Percentiles rank a stretch among this genome's conserved stretches.
Evolutionary conservation across 2,888 invertebrate species (phyloP).

Genomic region (Cataglyphis rosenhaueri): DNA sequence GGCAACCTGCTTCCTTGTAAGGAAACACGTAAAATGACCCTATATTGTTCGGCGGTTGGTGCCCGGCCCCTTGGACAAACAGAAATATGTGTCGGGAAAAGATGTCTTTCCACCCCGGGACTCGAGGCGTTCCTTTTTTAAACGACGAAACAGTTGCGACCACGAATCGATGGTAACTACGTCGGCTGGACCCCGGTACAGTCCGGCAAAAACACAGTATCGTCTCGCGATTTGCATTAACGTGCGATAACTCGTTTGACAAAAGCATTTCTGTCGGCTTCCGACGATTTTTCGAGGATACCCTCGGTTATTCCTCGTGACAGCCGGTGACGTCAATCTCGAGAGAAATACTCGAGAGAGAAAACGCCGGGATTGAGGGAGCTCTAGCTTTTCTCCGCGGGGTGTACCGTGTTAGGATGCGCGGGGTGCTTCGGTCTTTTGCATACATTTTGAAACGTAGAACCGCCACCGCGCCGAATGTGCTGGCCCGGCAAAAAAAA

Average conservation of each 20-base stretch:
- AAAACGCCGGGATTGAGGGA: slow-evolving; percentile 34
- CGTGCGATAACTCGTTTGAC: background rate
- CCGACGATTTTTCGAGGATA: slow-evolving; percentile 12
- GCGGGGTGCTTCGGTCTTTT: slow-evolving; percentile 83
- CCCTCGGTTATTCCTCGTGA: slow-evolving; percentile 4
- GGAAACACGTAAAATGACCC: slow-evolving; percentile 76
- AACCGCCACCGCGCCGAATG: slow-evolving; percentile 80
- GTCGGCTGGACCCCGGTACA: slow-evolving; percentile 84
- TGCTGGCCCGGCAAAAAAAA: slow-evolving; percentile 75
- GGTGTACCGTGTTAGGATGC: slow-evolving; percentile 84
- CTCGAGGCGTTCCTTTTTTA: slow-evolving; percentile 83
- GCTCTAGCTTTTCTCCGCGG: slow-evolving; percentile 74
- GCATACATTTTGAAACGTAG: slow-evolving; percentile 84
- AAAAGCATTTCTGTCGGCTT: background rate
- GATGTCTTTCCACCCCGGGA: slow-evolving; percentile 81
- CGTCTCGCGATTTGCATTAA: slow-evolving; percentile 42
- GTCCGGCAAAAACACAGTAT: slow-evolving; percentile 74
- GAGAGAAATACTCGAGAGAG: slow-evolving; percentile 37
- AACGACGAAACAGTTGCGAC: slow-evolving; percentile 85
- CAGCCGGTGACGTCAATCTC: slow-evolving; percentile 48
- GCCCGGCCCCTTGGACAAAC: slow-evolving; percentile 83
- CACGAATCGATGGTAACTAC: slow-evolving; percentile 85
- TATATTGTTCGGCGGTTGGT: slow-evolving; percentile 77
- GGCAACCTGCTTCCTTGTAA: slow-evolving; percentile 67
- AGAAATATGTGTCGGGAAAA: slow-evolving; percentile 82